These are phyloP conservation scores for Thalassarche chlororhynchos DNA, from an alignment of 2,113 vertebrate species.

Conservation along the genomic window DNA sequence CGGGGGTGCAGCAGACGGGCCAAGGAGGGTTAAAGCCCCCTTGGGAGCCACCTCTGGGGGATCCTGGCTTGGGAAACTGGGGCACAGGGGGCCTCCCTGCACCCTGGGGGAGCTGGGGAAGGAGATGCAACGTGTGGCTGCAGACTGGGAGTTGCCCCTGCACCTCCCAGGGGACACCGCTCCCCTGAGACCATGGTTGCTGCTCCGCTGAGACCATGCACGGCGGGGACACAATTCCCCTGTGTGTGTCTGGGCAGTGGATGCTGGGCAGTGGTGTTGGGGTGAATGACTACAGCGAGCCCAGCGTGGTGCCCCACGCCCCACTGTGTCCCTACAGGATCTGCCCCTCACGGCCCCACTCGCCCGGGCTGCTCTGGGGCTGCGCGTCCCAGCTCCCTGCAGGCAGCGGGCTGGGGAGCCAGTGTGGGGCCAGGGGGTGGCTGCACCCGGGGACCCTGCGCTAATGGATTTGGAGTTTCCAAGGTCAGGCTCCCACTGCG, in stretches of 20 bases:
- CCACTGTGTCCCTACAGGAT: neutral
- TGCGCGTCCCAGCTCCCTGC: fast-evolving
- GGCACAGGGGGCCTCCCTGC: too few species aligned
- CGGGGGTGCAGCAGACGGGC: neutral
- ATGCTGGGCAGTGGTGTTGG: neutral
- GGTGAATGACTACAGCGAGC: neutral
- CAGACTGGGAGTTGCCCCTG: neutral
- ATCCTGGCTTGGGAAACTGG: neutral
- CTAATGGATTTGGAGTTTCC: constrained; percentile 6
- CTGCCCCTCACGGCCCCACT: neutral
- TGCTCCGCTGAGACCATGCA: fast-evolving
- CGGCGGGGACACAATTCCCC: fast-evolving
- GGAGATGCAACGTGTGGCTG: neutral
- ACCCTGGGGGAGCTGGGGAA: fast-evolving
- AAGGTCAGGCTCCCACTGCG: constrained; percentile 33
- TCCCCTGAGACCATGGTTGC: fast-evolving
- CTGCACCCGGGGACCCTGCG: neutral
- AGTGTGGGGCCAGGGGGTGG: fast-evolving
- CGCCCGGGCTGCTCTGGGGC: neutral
- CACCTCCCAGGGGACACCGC: fast-evolving
- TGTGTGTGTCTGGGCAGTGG: fast-evolving
- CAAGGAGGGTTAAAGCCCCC: neutral
- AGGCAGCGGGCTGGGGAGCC: neutral
- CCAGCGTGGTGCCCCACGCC: fast-evolving
- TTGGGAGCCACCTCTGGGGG: neutral